These are phyloP conservation scores for Lycaena phlaeas DNA, from an alignment of 2,888 invertebrate genomes.

Conservation along the genomic window DNA sequence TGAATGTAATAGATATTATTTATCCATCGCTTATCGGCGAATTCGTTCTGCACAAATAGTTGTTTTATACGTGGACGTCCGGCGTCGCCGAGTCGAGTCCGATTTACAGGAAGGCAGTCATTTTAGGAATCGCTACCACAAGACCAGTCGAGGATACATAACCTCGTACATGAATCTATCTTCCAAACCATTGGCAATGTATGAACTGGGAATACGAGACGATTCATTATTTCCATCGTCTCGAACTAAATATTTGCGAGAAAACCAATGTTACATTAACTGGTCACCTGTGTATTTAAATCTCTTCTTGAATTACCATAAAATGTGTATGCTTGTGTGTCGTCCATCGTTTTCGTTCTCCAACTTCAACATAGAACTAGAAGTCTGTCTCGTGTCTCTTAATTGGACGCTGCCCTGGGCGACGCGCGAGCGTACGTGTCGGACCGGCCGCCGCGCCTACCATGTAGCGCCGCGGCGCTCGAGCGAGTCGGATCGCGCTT, in stretches of 20 bases:
- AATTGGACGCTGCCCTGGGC: not conserved
- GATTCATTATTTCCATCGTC: not conserved
- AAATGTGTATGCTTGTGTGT: not conserved
- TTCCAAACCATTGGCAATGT: too few species aligned
- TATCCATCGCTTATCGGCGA: constrained; percentile 26
- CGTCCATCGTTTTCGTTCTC: too few species aligned
- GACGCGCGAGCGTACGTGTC: constrained; percentile 5
- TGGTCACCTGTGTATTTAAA: not conserved
- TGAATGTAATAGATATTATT: constrained; percentile 32
- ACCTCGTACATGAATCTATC: not conserved
- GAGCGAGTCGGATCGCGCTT: constrained; percentile 36
- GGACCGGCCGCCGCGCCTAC: constrained; percentile 37
- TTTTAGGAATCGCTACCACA: constrained; percentile 1
- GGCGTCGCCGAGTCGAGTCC: constrained; percentile 17
- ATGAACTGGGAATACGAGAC: not conserved
- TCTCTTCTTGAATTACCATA: not conserved
- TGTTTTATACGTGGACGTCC: constrained; percentile 38
- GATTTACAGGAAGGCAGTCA: constrained; percentile 7
- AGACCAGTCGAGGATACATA: not conserved
- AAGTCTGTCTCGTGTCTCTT: too few species aligned
- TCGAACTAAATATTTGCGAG: not conserved
- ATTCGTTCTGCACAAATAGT: constrained; percentile 50
- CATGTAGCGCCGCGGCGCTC: constrained; percentile 37
- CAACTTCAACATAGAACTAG: too few species aligned
- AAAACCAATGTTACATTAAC: not conserved